phyloP scores from a whole-genome alignment of 2,797 vertebrate species.

The Protonibea diacanthus region DNA sequence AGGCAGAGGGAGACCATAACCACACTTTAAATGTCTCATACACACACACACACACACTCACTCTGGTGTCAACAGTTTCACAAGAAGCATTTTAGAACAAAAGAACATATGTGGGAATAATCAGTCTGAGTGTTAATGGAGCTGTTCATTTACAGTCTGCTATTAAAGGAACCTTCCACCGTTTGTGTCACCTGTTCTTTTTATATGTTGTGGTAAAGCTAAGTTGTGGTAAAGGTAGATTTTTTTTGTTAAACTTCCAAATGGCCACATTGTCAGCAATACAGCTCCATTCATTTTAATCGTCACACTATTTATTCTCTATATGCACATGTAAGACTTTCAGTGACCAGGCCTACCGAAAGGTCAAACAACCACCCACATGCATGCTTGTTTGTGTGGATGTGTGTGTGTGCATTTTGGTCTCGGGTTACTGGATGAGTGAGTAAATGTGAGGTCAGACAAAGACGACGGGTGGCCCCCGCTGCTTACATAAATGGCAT shows the following conservation, averaged over 20 bases:
- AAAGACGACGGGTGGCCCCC: slow-evolving; percentile 46
- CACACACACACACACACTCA: not conserved
- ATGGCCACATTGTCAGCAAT: not conserved
- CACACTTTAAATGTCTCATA: not conserved
- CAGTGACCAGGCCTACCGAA: not conserved
- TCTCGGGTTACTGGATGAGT: slow-evolving; percentile 58
- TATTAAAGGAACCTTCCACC: not conserved
- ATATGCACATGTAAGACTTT: not conserved
- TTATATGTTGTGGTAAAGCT: too few species aligned
- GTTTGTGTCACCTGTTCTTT: not conserved
- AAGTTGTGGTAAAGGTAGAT: too few species aligned
- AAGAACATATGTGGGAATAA: not conserved
- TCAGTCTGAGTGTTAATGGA: not conserved
- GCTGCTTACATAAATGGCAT: slow-evolving; percentile 77
- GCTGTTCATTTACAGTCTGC: not conserved
- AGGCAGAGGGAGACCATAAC: not conserved
- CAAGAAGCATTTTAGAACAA: not conserved
- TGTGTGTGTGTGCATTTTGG: slow-evolving; percentile 22
- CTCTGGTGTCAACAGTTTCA: not conserved
- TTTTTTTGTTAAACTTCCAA: too few species aligned
- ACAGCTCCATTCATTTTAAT: not conserved
- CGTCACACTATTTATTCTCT: not conserved
- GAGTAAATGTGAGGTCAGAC: slow-evolving; percentile 29
- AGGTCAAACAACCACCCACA: slow-evolving; percentile 42
- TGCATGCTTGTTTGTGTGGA: slow-evolving; percentile 15